phyloP scores from a whole-genome alignment of 2,797 vertebrate species.

The Acestrorhynchus altus region DNA sequence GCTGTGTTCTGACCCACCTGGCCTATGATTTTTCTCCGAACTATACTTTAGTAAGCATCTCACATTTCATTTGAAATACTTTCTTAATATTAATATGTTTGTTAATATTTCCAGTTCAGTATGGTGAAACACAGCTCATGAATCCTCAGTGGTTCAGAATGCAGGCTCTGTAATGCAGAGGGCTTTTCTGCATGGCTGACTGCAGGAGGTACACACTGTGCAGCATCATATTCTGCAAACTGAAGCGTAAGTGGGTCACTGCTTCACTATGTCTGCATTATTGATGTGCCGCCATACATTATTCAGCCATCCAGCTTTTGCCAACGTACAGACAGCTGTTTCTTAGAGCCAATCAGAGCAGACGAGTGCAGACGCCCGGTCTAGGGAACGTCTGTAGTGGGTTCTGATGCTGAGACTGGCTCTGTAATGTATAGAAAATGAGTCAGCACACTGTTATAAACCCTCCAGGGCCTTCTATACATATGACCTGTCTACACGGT shows the following conservation, averaged over 20 bases:
- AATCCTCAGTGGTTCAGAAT: background rate
- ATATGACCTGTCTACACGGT: background rate
- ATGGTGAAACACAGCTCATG: background rate
- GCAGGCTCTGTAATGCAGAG: too few relatives aligned
- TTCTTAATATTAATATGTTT: too few relatives aligned
- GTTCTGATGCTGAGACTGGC: background rate
- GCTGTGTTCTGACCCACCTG: too few relatives aligned
- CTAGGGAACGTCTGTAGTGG: background rate
- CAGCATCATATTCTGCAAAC: slow-evolving; percentile 21
- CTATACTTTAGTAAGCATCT: too few relatives aligned
- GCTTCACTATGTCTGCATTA: slow-evolving; percentile 57
- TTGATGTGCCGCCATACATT: slow-evolving; percentile 60
- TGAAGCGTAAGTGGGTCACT: slow-evolving; percentile 40
- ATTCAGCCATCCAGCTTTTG: slow-evolving; percentile 58
- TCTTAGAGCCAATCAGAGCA: slow-evolving; percentile 22
- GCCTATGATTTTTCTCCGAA: too few relatives aligned
- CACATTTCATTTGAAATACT: too few relatives aligned
- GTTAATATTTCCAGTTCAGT: too few relatives aligned
- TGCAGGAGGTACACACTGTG: background rate
- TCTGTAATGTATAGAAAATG: background rate
- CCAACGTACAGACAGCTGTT: slow-evolving; percentile 36
- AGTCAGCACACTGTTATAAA: background rate
- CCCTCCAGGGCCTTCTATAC: background rate
- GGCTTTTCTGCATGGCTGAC: background rate
- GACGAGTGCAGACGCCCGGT: background rate